Percentiles rank a stretch among this genome's conserved stretches.
Evolutionary conservation across 2,888 invertebrate species (phyloP).

Genomic region (Lydus trimaculatus): DNA sequence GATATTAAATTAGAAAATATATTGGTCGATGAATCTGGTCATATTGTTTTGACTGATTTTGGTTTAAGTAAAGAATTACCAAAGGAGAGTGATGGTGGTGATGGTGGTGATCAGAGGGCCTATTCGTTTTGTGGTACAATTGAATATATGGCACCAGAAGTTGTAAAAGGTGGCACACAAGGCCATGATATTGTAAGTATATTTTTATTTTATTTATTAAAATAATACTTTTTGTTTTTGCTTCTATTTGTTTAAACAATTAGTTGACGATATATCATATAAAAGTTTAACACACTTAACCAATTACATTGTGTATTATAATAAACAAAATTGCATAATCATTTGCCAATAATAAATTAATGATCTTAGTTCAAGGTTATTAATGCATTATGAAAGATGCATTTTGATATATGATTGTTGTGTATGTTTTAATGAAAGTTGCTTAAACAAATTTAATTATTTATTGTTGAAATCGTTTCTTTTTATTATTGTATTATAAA

Average conservation of each 20-base stretch:
- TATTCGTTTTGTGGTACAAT: constrained; percentile 99
- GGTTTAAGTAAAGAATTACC: constrained; percentile 94
- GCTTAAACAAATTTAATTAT: neutral
- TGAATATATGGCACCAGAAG: constrained; percentile 95
- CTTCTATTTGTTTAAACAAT: neutral
- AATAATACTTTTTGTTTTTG: too few species aligned
- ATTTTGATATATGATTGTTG: neutral
- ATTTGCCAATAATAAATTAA: constrained; percentile 1
- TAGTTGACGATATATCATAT: neutral
- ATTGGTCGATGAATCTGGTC: constrained; percentile 90
- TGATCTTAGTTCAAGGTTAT: constrained; percentile 7
- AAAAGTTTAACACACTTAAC: neutral
- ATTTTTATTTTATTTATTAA: neutral
- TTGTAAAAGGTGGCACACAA: constrained; percentile 80
- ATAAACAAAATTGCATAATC: neutral
- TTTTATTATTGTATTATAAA: neutral
- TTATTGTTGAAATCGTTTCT: neutral
- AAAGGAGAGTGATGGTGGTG: constrained; percentile 59
- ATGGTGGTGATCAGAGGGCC: constrained; percentile 73
- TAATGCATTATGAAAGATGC: neutral
- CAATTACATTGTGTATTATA: neutral
- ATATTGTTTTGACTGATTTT: constrained; percentile 97
- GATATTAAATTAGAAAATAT: constrained; percentile 99
- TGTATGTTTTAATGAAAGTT: neutral
- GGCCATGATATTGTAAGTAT: constrained; percentile 96